Evolutionary conservation across 35 echinoderm and acorn worm species (phyloP), one percentile per base, ranked within the genome.

Genomic region (Eucidaris tribuloides): DNA sequence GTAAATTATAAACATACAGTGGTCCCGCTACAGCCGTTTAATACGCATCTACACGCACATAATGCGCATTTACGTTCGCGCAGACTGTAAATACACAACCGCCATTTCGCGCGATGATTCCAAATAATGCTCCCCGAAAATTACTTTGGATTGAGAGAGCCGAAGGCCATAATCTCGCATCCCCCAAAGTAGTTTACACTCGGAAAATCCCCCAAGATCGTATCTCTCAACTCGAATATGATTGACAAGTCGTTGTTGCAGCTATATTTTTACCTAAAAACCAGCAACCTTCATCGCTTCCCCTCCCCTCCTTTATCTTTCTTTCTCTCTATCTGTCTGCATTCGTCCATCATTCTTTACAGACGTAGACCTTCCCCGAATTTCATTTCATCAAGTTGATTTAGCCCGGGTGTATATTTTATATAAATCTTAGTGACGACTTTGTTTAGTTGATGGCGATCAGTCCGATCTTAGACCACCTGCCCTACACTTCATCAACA

Each of bases 151-250:
- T 31, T 32, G 61, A 29, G 61, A 64, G 61, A 29, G 25, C 2
- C 11, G 37, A 64, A 64, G 37, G 30, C 61, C 29, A 34, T 32
- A n/a, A n/a, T n/a, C n/a, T n/a, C 9, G n/a, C n/a, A 11, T 52
- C 9, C 48, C 37, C 37, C 14, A 74, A 74, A 74, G 68, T 74
- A 74, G 68, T 74, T 74, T 74, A 74, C 68, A 74, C 68, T 74
- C 68, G 68, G 68, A 74, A 74, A 74, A 74, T 74, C 68, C 37
- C 68, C 24, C 25, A 9, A 33, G 68, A 74, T 17, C 37, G 35
- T 41, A 40, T 74, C 68, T 74, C 68, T 74, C 28, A 20, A 40
- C 14, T 22, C 28, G 37, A 36, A 38, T 35, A 41, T 74, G 68
- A 74, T 74, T 27, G 68, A 74, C 68, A 44, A 40, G n/a, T 38